Evolutionary conservation across 1,140 invertebrate genomes (phyloP).

Genomic region (Telenomus remus): DNA sequence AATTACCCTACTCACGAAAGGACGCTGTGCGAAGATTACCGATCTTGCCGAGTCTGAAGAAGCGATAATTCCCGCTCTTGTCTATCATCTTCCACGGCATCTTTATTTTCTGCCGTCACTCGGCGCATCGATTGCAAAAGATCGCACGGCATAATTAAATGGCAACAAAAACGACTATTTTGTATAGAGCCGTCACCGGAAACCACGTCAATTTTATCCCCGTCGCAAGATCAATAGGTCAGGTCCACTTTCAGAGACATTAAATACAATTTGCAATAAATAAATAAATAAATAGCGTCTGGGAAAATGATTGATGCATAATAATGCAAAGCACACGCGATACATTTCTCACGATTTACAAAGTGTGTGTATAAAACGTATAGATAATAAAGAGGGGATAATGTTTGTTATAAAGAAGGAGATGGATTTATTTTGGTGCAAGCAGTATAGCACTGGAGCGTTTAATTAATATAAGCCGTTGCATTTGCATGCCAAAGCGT

Average conservation of each 20-base stretch:
- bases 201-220: slow-evolving; percentile 36
- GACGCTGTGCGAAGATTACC: slow-evolving; percentile 52
- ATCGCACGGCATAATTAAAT: slow-evolving; percentile 52
- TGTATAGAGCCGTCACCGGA: slow-evolving; percentile 26
- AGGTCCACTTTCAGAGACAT: slow-evolving; percentile 47
- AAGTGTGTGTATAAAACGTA: slow-evolving; percentile 18
- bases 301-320: neutral
- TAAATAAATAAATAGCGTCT: neutral
- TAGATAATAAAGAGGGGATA: slow-evolving; percentile 13
- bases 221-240: slow-evolving; percentile 41
- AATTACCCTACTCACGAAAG: slow-evolving; percentile 63
- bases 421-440: slow-evolving; percentile 25
- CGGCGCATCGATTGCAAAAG: slow-evolving; percentile 22
- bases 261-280: slow-evolving; percentile 19
- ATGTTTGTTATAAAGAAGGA: slow-evolving; percentile 4
- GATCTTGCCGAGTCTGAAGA: slow-evolving; percentile 44
- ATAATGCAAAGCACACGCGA: slow-evolving; percentile 25
- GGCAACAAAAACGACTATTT: slow-evolving; percentile 16
- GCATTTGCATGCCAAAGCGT: slow-evolving; percentile 39
- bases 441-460: neutral
- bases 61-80: slow-evolving; percentile 60
- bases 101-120: slow-evolving; percentile 47
- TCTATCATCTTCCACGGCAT: slow-evolving; percentile 54
- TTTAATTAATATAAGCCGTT: slow-evolving; percentile 31
- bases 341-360: slow-evolving; percentile 42